A percentile compares a stretch with the other conserved stretches of the same genome.
Evolutionary conservation across 1,140 invertebrate species (phyloP).

Genomic region (Steinernema feltiae): DNA sequence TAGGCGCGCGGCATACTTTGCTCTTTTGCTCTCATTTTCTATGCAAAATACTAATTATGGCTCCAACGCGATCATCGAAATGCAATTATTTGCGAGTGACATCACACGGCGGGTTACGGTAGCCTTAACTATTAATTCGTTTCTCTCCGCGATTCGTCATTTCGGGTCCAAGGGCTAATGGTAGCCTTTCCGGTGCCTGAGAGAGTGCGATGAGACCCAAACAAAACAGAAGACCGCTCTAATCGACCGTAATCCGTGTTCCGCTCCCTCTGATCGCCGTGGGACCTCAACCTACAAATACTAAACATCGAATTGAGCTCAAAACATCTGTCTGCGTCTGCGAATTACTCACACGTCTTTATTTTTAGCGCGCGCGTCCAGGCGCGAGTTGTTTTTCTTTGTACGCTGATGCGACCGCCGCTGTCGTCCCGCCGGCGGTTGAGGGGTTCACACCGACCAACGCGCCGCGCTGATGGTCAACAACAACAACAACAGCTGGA

Average conservation of each 20-base stretch:
- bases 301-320: too few species aligned
- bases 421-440: too few species aligned
- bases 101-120: slow-evolving; percentile 8
- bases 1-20: neutral
- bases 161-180: too few species aligned
- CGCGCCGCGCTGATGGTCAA: neutral
- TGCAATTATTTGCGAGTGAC: neutral
- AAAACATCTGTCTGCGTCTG: neutral
- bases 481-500: slow-evolving; percentile 13
- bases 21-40: too few species aligned
- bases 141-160: too few species aligned
- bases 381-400: neutral
- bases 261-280: neutral
- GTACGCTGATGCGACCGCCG: neutral
- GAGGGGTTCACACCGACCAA: slow-evolving; percentile 4
- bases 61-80: neutral
- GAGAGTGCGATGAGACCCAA: neutral
- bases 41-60: slow-evolving; percentile 2
- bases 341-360: neutral
- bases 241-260: neutral
- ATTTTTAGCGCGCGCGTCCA: neutral
- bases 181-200: too few species aligned
- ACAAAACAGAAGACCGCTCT: neutral
- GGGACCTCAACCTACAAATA: neutral
- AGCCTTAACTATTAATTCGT: neutral